Evolutionary conservation across 2,888 invertebrate genomes (phyloP), one percentile per base, ranked within the genome.

Genomic region (Falcaria lacertinaria): DNA sequence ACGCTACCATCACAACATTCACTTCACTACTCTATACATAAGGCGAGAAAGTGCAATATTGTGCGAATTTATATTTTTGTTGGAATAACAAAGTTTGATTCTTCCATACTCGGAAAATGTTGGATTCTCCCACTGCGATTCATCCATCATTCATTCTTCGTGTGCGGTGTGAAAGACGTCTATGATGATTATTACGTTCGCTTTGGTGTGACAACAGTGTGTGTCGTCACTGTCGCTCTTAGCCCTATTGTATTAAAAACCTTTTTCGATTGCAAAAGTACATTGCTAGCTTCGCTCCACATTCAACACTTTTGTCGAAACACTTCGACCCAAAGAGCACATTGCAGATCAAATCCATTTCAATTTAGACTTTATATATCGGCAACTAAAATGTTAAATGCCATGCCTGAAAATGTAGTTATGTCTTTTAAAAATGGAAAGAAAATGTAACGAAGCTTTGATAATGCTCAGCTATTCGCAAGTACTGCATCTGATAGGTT

Each of bases 91-190:
- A 33, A 43, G 48, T 52, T 57, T 62, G 60, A 69, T 60, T 60
- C 42, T 49, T 62, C 53, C 57, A 69, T 67, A 72, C 65, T 66
- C 65, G 74, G 77, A 74, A 82, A 83, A 81, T 77, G 75, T 77
- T 74, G 74, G 74, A 76, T 79, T 69, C 76, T 69, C 73, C 53
- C 54, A 41, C 63, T 59, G 60, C 74, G 74, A 80, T 85, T 81
- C 84, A 86, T 85, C 80, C 82, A 86, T 86, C 86, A 82, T 82
- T 84, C 80, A 82, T 78, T 74, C 74, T 73, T 60, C 74, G 65
- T 57, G 50, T 74, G 66, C 64, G 69, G 70, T 76, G 74, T 87
- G 83, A 84, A 85, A 84, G 84, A 82, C 74, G 77, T 65, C 72
- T 79, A 69, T 80, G 77, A 80, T 74, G 78, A 81, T 82, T 85